Conservation (phyloP, 2,888 invertebrate species). For the Philhelius pedissequus region DNA sequence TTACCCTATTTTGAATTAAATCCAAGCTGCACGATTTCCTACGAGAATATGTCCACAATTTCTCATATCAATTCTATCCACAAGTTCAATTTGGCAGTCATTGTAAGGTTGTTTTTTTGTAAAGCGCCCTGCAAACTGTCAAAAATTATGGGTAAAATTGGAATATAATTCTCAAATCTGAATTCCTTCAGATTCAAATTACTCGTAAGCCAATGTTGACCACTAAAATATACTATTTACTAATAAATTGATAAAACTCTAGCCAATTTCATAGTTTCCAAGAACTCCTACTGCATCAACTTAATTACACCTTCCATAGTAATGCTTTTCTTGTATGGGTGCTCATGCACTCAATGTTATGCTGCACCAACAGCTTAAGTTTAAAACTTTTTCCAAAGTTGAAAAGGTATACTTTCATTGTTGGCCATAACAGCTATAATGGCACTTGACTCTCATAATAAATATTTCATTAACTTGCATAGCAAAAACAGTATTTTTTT, state of each 20-base stretch:
- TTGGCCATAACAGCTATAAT: neutral
- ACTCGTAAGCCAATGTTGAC: neutral
- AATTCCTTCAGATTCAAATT: neutral
- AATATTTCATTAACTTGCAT: constrained; percentile 8
- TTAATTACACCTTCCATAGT: neutral
- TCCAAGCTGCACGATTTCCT: too few relatives aligned
- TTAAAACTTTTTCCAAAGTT: constrained; percentile 14
- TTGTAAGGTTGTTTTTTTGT: too few relatives aligned
- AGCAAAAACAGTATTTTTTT: neutral
- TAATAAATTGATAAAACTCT: neutral
- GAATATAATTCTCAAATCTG: too few relatives aligned
- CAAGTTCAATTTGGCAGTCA: too few relatives aligned
- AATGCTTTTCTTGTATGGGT: neutral
- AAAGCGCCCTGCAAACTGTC: too few relatives aligned
- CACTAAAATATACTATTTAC: neutral
- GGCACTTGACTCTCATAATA: constrained; percentile 27
- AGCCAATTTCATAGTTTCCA: neutral
- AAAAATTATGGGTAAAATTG: too few relatives aligned
- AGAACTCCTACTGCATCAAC: neutral
- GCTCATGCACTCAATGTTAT: neutral
- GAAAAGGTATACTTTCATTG: constrained; percentile 6
- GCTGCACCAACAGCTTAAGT: neutral
- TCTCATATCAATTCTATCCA: too few relatives aligned
- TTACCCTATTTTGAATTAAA: too few relatives aligned
- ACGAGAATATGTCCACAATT: too few relatives aligned